phyloP scores from a whole-genome alignment of 1,140 invertebrate species.

The Diplogasteroides magnus region DNA sequence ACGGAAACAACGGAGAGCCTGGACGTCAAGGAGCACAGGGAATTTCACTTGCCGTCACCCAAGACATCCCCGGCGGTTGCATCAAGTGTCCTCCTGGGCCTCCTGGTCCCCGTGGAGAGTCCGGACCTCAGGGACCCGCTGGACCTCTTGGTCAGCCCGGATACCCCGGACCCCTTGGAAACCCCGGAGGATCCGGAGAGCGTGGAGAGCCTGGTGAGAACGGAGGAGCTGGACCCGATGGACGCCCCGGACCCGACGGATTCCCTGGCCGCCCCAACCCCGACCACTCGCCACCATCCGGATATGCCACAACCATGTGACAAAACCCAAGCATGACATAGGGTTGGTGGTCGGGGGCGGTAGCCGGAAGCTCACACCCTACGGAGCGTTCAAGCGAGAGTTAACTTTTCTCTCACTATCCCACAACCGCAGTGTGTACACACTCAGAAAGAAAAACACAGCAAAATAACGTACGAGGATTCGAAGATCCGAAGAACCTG shows the following conservation, averaged over 20 bases:
- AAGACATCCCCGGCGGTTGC: constrained; percentile 30
- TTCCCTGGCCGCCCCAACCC: constrained; percentile 15
- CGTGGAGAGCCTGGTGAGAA: constrained; percentile 21
- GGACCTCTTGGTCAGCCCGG: constrained; percentile 21
- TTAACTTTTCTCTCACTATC: too few relatives aligned
- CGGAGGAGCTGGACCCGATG: constrained; percentile 26
- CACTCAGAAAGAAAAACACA: too few relatives aligned
- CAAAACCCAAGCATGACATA: too few relatives aligned
- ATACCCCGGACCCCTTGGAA: constrained; percentile 23
- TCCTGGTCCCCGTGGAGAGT: constrained; percentile 31
- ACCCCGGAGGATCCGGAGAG: constrained; percentile 26
- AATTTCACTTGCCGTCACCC: constrained; percentile 23
- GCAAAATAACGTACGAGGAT: too few relatives aligned
- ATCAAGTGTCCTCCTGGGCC: constrained; percentile 34
- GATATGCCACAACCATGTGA: too few relatives aligned
- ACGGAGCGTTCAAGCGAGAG: too few relatives aligned
- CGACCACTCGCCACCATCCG: too few relatives aligned
- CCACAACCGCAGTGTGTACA: too few relatives aligned
- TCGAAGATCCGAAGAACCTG: too few relatives aligned
- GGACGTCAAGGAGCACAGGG: constrained; percentile 26
- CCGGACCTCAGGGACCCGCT: constrained; percentile 24
- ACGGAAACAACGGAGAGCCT: constrained; percentile 24
- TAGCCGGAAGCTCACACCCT: too few relatives aligned
- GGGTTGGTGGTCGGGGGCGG: too few relatives aligned
- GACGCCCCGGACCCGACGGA: constrained; percentile 26